Conservation (phyloP, 2,888 invertebrate species). For the Pterostichus madidus region DNA sequence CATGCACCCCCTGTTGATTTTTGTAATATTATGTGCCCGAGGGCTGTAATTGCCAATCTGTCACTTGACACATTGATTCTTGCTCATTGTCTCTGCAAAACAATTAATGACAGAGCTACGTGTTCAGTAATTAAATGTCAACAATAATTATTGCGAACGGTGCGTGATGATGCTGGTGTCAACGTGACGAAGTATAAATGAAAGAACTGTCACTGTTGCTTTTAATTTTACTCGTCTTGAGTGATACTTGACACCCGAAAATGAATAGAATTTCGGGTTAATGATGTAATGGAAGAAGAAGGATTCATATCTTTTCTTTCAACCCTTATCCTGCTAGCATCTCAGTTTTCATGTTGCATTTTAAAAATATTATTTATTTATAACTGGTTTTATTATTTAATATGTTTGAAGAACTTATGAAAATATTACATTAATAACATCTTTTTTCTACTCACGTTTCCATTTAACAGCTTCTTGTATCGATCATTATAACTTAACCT, state of each 20-base stretch:
- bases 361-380: too few relatives aligned
- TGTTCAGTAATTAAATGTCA: slow-evolving; percentile 61
- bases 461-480: too few relatives aligned
- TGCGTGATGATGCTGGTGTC: not conserved
- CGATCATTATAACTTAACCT: too few relatives aligned
- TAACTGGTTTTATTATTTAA: too few relatives aligned
- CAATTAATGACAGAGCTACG: slow-evolving; percentile 56
- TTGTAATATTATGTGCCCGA: slow-evolving; percentile 41
- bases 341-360: too few relatives aligned
- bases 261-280: slow-evolving; percentile 12
- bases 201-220: slow-evolving; percentile 47
- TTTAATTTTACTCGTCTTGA: slow-evolving; percentile 30
- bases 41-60: slow-evolving; percentile 58
- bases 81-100: slow-evolving; percentile 55
- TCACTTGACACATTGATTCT: slow-evolving; percentile 64
- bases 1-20: slow-evolving; percentile 57
- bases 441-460: too few relatives aligned
- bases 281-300: slow-evolving; percentile 6
- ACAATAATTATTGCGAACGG: slow-evolving; percentile 55
- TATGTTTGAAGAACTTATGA: too few relatives aligned
- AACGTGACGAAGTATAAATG: slow-evolving; percentile 19
- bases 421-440: too few relatives aligned
- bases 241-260: slow-evolving; percentile 7
- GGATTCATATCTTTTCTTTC: too few relatives aligned
- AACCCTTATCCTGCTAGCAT: too few relatives aligned